Evolutionary conservation across 2,113 vertebrate genomes (phyloP).

Genomic region (Leptosomus discolor): DNA sequence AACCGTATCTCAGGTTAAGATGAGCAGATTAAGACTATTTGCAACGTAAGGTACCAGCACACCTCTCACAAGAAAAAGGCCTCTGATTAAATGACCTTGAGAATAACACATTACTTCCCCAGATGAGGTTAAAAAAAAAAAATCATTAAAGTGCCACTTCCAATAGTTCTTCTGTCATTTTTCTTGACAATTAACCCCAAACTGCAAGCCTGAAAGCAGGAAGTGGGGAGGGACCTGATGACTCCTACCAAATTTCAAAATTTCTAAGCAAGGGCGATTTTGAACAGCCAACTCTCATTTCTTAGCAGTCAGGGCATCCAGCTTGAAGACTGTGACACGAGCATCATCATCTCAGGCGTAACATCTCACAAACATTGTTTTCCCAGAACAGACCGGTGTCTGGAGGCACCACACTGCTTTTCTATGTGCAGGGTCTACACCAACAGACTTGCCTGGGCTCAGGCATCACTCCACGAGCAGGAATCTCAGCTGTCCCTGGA

Average conservation of each 20-base stretch:
- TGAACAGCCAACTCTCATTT: background rate
- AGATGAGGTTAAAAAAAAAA: background rate
- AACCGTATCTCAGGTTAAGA: background rate
- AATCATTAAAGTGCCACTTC: background rate
- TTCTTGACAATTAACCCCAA: background rate
- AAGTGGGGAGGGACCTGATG: background rate
- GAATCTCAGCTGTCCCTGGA: accelerated
- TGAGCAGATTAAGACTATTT: background rate
- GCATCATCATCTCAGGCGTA: background rate
- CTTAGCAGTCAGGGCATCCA: background rate
- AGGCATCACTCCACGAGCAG: accelerated
- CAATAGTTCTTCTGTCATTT: background rate
- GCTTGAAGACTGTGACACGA: background rate
- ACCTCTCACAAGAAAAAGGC: background rate
- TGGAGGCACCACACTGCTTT: background rate
- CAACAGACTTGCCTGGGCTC: background rate
- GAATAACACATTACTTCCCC: background rate
- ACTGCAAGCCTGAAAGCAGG: background rate
- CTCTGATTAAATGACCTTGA: background rate
- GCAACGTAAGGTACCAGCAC: background rate
- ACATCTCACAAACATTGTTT: background rate
- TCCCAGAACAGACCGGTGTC: background rate
- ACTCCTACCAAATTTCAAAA: background rate
- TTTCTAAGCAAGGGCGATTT: background rate
- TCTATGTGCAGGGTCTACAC: accelerated